phyloP scores from a whole-genome alignment of 2,888 invertebrate genomes.

The Parnassius apollo region DNA sequence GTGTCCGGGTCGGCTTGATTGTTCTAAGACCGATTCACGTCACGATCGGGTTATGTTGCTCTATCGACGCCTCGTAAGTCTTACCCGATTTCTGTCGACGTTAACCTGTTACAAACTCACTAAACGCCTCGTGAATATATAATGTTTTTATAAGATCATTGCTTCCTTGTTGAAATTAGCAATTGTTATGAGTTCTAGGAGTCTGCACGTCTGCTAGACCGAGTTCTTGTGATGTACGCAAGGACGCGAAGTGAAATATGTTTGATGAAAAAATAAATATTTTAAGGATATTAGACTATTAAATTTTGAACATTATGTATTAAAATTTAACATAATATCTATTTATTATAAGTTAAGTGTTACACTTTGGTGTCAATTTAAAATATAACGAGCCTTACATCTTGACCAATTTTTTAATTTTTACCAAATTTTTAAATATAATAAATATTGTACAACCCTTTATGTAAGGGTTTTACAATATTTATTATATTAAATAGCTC shows the following conservation, averaged over 20 bases:
- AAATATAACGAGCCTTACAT: too few species aligned
- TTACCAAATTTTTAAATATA: too few species aligned
- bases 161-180: constrained; percentile 50
- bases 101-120: constrained; percentile 54
- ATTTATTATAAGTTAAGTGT: too few species aligned
- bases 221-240: constrained; percentile 38
- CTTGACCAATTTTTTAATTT: too few species aligned
- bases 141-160: constrained; percentile 42
- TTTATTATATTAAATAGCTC: too few species aligned
- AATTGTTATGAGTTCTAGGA: constrained; percentile 68
- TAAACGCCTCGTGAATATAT: constrained; percentile 48
- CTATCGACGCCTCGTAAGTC: constrained; percentile 70
- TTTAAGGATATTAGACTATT: too few species aligned
- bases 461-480: too few species aligned
- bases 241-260: constrained; percentile 14
- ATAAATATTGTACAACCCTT: too few species aligned
- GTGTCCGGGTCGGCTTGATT: constrained; percentile 57
- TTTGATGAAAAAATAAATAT: too few species aligned
- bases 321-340: too few species aligned
- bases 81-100: constrained; percentile 53
- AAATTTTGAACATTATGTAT: too few species aligned
- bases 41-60: constrained; percentile 56
- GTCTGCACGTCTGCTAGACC: constrained; percentile 50
- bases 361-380: too few species aligned
- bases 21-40: constrained; percentile 48